Base-by-base conservation (phyloP, 1,140 invertebrate species). In the Halesus radiatus region DNA sequence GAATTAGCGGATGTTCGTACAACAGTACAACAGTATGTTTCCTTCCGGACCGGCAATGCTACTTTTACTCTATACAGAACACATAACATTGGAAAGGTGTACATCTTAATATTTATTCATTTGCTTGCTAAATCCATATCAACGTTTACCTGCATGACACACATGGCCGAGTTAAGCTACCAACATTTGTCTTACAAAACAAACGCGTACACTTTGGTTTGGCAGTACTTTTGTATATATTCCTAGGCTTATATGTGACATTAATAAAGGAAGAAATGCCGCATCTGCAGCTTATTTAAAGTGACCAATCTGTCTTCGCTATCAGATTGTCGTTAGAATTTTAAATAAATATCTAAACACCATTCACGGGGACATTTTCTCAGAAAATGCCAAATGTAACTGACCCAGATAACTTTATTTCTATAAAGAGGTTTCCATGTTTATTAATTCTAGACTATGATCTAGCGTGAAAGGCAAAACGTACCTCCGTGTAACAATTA, bases 11-110 rank as follows among this genome's bases (percentile, higher is more conserved):
- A 72, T 53, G 68, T 72, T 72, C 26, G 32, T 66, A 29, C 2
- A 23, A 64, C 37, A 45, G 62, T 66, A 66, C 37, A n/a, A n/a
- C n/a, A n/a, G n/a, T n/a, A n/a, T 45, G 23, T 72, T 70, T 72
- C 37, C 50, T 53, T 29, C 10, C 13, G 18, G 23, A 75, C 56
- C 53, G 20, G 54, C 56, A 75, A 75, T 75, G 73, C 52, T 75
- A 75, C 54, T 58, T 60, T 75, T 15, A n/a, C 62, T 75, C 37
- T 54, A 78, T 54, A 70, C 20, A 70, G 78, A 64, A 79, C 78
- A 79, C 66, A 66, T 78, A 64, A 74, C 74, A 79, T 79, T 79
- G 70, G 58, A 79, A 79, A 79, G 70, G 70, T 79, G 77, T 79
- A 62, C 70, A 79, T 62, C 56, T 79, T 79, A 79, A 74, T 20